Evolutionary conservation across 1,140 invertebrate species (phyloP), one percentile per base, ranked within the genome.

Genomic region (Cylas formicarius): DNA sequence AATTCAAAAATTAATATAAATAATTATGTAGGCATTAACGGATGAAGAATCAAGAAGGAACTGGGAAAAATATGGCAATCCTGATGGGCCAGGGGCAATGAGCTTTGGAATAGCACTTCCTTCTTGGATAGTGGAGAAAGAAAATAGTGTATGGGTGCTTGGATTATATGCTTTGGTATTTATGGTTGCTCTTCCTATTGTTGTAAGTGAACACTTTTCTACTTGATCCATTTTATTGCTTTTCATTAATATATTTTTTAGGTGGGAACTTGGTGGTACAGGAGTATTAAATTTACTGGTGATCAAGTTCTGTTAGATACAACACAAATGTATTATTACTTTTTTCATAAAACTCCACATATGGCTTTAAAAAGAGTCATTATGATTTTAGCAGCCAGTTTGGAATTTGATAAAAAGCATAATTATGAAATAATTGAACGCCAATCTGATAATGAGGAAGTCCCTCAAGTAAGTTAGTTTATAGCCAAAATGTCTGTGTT

Each of bases 41-140:
- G 93, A 99, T 73, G 93, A 97, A 58, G 91, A 96, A 69, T 86
- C 95, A 5, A 79, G 89, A 55, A 84, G 86, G 66, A 99, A 99
- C 71, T 99, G 93, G 90, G 90, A 97, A 64, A 90, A 93, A 66
- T 97, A 97, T 78, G 97, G 97, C 23, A 98, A 99, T 76, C 96
- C 96, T 9, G 96, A 99, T 80, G 97, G 97, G 4, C 97, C 97
- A 20, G 93, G 92, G 52, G 93, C 92, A 14, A 97, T 94, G 80
- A 92, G 89, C 57, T 98, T 99, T 78, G 96, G 97, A 50, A 99
- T 99, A 66, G 97, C 96, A 27, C 70, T 99, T 28, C 97, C 97
- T 13, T 97, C 95, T 38, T 99, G 96, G 96, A 97, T 99, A 67
- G 92, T 99, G n/a, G 94, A 98, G 63, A 95, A 97, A 67, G 90